These are phyloP conservation scores for Saguinus oedipus DNA, from an alignment of 2,797 vertebrate genomes.

Conservation along the genomic window DNA sequence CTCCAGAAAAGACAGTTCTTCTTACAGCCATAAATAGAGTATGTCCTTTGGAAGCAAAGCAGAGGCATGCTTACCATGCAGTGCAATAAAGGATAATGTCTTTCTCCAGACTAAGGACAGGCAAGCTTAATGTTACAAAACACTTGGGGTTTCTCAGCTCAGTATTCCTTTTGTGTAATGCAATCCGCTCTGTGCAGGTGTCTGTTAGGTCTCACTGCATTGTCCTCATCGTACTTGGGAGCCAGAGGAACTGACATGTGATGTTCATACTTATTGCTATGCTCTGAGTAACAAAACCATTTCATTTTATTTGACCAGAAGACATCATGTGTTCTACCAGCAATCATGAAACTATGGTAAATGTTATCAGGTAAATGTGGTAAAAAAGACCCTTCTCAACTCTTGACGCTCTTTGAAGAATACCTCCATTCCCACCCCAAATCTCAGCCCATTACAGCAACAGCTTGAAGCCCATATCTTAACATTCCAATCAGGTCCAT, in stretches of 20 bases:
- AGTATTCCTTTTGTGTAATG: background rate
- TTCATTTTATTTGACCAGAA: background rate
- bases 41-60: background rate
- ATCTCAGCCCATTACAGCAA: background rate
- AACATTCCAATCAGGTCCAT: background rate
- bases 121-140: background rate
- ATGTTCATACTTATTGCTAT: background rate
- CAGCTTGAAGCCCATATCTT: background rate
- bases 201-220: rapidly evolving
- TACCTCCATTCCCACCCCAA: background rate
- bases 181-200: background rate
- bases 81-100: background rate
- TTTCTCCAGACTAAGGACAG: background rate
- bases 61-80: background rate
- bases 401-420: background rate
- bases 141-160: rapidly evolving
- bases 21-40: background rate
- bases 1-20: background rate
- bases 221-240: background rate
- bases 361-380: background rate
- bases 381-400: background rate
- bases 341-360: background rate
- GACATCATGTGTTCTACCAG: background rate
- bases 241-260: no score
- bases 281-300: background rate